Base-by-base conservation (phyloP, 2,888 invertebrate genomes). In the Thelaira solivaga region DNA sequence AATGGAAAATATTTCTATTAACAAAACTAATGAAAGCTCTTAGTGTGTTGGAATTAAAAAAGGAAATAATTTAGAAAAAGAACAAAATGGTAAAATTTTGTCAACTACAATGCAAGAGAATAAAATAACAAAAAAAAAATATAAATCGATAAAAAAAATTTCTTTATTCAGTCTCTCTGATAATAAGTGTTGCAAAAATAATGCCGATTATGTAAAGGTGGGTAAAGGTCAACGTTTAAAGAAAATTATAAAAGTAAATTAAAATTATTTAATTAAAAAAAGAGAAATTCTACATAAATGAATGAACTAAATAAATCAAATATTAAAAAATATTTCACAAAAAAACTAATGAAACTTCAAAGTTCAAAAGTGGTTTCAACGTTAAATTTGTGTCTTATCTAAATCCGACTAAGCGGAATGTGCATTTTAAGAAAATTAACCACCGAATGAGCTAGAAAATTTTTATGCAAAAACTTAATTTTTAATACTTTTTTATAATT, bases 51-150 rank as follows among this genome's bases (percentile, higher is more conserved):
- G 26, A 59, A 34, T 36, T 47, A 41, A 39, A 51, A 59, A 72
- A 65, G n/a, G 53, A 47, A 61, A 67, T 53, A 72, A 75, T 64
- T 78, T 59, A 75, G 73, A 78, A 73, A 73, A 77, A 67, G 18
- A 76, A 71, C 64, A 71, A 71, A 61, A 72, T 41, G 39, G 64
- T 59, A 55, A 41, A 65, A 76, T 72, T 64, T 65, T 65, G 59
- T 34, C 49, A 49, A 59, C 51, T 59, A 49, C n/a, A 31, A 31
- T 18, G 31, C 36, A 67, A 51, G 59, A 57, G 29, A 26, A 57
- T 18, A 13, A 39, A 7, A 24, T 34, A 26, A n/a, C n/a, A n/a
- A n/a, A n/a, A 13, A 24, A 62, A 61, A 71, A 64, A 31, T 20
- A 59, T 51, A 65, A 49, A 16, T 13, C 3, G 4, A 26, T 45